Base-by-base conservation (phyloP, 2,113 vertebrate species). In the Erpornis zantholeuca region DNA sequence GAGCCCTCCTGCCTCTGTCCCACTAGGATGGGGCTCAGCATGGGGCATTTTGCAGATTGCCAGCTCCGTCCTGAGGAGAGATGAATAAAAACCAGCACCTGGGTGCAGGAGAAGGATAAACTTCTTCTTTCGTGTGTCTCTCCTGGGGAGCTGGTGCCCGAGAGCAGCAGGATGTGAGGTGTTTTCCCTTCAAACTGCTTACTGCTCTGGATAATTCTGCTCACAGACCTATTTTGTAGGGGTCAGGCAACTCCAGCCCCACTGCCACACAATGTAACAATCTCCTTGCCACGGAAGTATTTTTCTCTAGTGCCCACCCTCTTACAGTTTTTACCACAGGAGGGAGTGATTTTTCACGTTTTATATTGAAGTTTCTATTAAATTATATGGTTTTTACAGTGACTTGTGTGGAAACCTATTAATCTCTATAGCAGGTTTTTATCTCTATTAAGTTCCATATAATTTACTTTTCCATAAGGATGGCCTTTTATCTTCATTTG, bases 281-380 rank as follows among this genome's bases (percentile, higher is more conserved):
- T 23, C 15, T 66, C 15, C 59, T 63, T 69, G 23, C 1, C 0
- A 36, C 45, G 70, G 44, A 84, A 66, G 5, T 15, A 42, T 61
- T 79, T 79, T 89, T 36, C 45, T 71, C 45, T 61, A 40, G 10
- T 86, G 57, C 10, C 71, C 35, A 66, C 59, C 59, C 16, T 93
- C 68, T 88, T 45, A 85, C 27, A 70, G 24, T 21, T 86, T 94
- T 94, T 94, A 63, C 87, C 82, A 96, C 71, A 88, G 87, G 92
- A 94, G 90, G 94, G 95, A 96, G 92, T 90, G 82, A 83, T 96
- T 94, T 92, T 95, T 95, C 84, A 73, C 13, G n/a, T 91, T 87
- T 88, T 90, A 57, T 81, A 38, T 18, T 83, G 71, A 50, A 73
- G 59, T 73, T 73, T 83, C 50, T 81, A 64, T 90, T 90, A 77